Percentiles rank a stretch among this genome's conserved stretches.
phyloP scores from a whole-genome alignment of 1,140 invertebrate genomes.

The Drosophila orena region DNA sequence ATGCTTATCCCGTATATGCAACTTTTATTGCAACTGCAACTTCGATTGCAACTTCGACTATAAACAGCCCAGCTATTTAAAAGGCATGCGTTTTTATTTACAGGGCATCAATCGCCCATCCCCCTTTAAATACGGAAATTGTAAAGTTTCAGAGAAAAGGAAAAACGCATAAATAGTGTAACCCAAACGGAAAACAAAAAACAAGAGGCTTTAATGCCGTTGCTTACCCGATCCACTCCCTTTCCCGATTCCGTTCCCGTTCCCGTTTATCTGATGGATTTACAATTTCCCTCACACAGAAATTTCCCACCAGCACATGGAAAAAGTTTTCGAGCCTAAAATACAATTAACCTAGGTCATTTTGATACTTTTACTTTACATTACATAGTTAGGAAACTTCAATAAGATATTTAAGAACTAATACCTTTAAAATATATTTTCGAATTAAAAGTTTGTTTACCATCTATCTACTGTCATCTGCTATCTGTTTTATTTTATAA shows the following conservation, averaged over 20 bases:
- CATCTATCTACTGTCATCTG: too few relatives aligned
- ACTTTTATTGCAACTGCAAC: constrained; percentile 47
- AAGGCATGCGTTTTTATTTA: constrained; percentile 68
- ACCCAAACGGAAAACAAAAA: constrained; percentile 14
- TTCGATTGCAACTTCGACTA: constrained; percentile 53
- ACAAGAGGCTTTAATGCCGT: constrained; percentile 13
- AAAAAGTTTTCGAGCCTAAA: not conserved
- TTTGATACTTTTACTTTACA: too few relatives aligned
- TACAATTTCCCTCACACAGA: constrained; percentile 57
- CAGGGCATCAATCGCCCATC: constrained; percentile 23
- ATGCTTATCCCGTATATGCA: constrained; percentile 40
- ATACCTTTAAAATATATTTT: too few relatives aligned
- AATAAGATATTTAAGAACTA: too few relatives aligned
- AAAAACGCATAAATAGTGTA: constrained; percentile 39
- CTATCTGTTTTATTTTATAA: too few relatives aligned
- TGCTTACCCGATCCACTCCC: constrained; percentile 9
- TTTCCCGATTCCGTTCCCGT: constrained; percentile 11
- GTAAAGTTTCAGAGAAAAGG: constrained; percentile 63
- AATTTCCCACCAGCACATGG: constrained; percentile 6
- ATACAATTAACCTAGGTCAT: not conserved
- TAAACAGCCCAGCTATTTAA: constrained; percentile 40
- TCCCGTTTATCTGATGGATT: constrained; percentile 34
- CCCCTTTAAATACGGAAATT: constrained; percentile 66
- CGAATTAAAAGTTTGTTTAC: too few relatives aligned
- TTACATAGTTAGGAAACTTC: too few relatives aligned